Percentiles rank a stretch among this genome's conserved stretches.
phyloP scores from a whole-genome alignment of 1,140 invertebrate genomes.

The Anoplolepis gracilipes region DNA sequence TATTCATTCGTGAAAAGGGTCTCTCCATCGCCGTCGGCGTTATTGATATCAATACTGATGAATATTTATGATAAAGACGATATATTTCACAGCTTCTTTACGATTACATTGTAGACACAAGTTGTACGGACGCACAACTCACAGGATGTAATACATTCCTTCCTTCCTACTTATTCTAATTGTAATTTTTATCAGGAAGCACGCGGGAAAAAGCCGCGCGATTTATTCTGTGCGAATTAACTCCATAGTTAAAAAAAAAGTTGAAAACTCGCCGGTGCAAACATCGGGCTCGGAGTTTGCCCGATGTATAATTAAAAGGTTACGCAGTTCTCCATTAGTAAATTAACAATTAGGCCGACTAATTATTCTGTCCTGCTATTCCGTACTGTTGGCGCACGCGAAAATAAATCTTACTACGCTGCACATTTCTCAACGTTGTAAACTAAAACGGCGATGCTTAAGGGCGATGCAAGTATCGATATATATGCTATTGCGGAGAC shows the following conservation, averaged over 20 bases:
- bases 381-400: not conserved
- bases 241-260: slow-evolving; percentile 61
- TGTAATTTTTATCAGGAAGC: not conserved
- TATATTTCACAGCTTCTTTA: slow-evolving; percentile 26
- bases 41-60: slow-evolving; percentile 54
- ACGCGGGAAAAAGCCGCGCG: not conserved
- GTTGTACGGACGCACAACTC: not conserved
- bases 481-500: slow-evolving; percentile 9
- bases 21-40: slow-evolving; percentile 29
- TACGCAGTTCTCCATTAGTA: slow-evolving; percentile 55
- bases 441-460: slow-evolving; percentile 24
- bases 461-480: not conserved
- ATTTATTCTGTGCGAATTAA: slow-evolving; percentile 28
- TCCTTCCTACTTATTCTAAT: not conserved
- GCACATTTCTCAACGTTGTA: not conserved
- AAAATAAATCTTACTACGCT: slow-evolving; percentile 12
- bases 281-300: not conserved
- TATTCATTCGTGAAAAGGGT: slow-evolving; percentile 57
- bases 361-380: slow-evolving; percentile 57
- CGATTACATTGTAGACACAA: not conserved
- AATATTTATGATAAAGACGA: slow-evolving; percentile 52
- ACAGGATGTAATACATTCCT: not conserved
- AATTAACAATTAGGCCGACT: slow-evolving; percentile 69
- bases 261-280: slow-evolving; percentile 17
- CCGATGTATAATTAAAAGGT: slow-evolving; percentile 63